These are phyloP conservation scores for Heteromurus nitidus DNA, from an alignment of 2,888 invertebrate species.

Conservation along the genomic window DNA sequence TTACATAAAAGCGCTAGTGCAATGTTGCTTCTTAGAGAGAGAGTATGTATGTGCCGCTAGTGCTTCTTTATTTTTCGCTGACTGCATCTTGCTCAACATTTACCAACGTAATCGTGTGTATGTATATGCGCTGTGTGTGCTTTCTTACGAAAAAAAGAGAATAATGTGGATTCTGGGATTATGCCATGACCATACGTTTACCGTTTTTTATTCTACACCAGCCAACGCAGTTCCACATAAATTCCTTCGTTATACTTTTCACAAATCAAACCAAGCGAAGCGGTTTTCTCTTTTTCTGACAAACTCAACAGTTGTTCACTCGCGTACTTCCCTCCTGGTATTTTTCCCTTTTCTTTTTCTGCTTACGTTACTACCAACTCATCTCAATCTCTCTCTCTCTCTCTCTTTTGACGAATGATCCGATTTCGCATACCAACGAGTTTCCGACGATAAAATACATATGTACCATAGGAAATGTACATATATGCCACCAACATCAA, in stretches of 20 bases:
- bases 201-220: conserved; percentile 7
- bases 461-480: no score
- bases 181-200: conserved; percentile 44
- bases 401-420: not conserved
- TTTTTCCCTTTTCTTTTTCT: not conserved
- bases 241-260: conserved; percentile 22
- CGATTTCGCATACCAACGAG: no score
- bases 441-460: no score
- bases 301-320: conserved; percentile 59
- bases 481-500: no score
- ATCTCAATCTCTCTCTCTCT: no score
- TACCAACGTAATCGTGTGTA: not conserved
- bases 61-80: no score
- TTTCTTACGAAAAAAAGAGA: conserved; percentile 11
- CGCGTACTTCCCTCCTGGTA: conserved; percentile 13
- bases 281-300: conserved; percentile 41
- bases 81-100: not conserved
- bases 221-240: not conserved
- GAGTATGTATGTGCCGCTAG: not conserved
- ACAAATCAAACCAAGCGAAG: conserved; percentile 49
- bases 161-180: conserved; percentile 45
- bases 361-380: no score
- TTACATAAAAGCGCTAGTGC: not conserved
- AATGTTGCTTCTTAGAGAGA: not conserved
- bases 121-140: not conserved